A percentile compares a stretch with the other conserved stretches of the same genome.
Evolutionary conservation across 2,888 invertebrate species (phyloP).

Genomic region (Drosophila affinis): DNA sequence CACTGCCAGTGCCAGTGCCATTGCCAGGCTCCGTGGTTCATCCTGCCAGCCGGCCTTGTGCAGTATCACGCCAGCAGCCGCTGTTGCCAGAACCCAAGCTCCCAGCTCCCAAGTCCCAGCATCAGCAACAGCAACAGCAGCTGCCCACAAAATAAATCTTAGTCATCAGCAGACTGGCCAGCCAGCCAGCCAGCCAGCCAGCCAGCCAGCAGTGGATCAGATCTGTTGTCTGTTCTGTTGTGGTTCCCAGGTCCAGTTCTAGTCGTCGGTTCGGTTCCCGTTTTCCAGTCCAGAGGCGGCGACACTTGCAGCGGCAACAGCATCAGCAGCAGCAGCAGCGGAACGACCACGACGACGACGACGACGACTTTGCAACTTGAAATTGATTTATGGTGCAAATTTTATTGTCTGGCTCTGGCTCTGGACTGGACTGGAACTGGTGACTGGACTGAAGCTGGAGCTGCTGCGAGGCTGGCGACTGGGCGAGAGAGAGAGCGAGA

Average conservation of each 20-base stretch:
- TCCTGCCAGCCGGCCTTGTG: slow-evolving; percentile 81
- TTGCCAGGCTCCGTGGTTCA: slow-evolving; percentile 82
- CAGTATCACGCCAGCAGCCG: slow-evolving; percentile 82
- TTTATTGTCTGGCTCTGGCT: slow-evolving; percentile 73
- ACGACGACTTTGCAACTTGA: slow-evolving; percentile 71
- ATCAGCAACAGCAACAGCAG: too few species aligned
- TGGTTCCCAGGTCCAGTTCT: slow-evolving; percentile 3
- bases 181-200: neutral
- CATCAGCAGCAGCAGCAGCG: slow-evolving; percentile 36
- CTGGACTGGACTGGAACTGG: slow-evolving; percentile 41
- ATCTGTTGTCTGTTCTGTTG: slow-evolving; percentile 4
- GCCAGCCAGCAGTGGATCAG: slow-evolving; percentile 27
- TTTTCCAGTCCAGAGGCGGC: slow-evolving; percentile 42
- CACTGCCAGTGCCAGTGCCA: slow-evolving; percentile 29
- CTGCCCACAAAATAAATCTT: slow-evolving; percentile 77
- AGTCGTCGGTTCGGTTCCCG: slow-evolving; percentile 37
- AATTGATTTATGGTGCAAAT: slow-evolving; percentile 77
- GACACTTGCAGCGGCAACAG: slow-evolving; percentile 55
- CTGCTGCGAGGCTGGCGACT: neutral
- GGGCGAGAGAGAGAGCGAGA: neutral
- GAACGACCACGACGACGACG: slow-evolving; percentile 39
- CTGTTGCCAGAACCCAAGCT: slow-evolving; percentile 80
- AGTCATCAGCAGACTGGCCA: slow-evolving; percentile 61
- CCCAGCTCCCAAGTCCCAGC: slow-evolving; percentile 32
- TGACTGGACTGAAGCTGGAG: slow-evolving; percentile 6